Base-by-base conservation (phyloP, 2,113 vertebrate species). In the Upupa epops region DNA sequence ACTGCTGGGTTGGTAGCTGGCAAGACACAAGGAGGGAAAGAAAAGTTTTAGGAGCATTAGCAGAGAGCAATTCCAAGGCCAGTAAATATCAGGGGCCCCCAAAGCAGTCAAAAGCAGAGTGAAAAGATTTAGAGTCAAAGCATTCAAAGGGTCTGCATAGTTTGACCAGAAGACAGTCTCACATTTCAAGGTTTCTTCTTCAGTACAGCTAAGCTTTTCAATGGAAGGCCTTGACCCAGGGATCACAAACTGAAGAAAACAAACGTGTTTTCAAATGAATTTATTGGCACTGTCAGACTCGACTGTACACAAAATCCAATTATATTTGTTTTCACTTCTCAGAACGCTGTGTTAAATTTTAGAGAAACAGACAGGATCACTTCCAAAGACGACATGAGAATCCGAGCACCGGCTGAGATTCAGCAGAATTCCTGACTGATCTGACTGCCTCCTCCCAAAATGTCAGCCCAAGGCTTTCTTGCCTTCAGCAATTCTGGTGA, bases 131-230 rank as follows among this genome's bases (percentile, higher is more conserved):
- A 94, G 88, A 95, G 96, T 72, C 96, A 82, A 93, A 88, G 89
- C 92, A 95, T 93, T 92, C 90, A 94, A 90, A 96, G 86, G 74
- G 90, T 94, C 88, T 93, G 81, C 86, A 90, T 90, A 88, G 84
- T 89, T 83, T 89, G 89, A 95, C 79, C 88, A 95, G 90, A 94
- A 93, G 92, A 93, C 85, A 83, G 93, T 93, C 73, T 96, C 93
- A 94, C 88, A 92, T 96, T 96, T 93, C 94, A 96, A 95, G 94
- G 93, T 93, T 95, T 89, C 90, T 83, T 93, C 92, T 95, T 94
- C 71, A 91, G 93, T 88, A 93, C 92, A 92, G 92, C 82, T 94
- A 96, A 95, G 91, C 87, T 91, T 92, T 95, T 91, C 95, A 95
- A 89, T 83, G 74, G 91, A 75, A 92, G 92, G 93, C 95, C 93